phyloP scores from a whole-genome alignment of 2,797 vertebrate genomes.

The Rhinella marina region DNA sequence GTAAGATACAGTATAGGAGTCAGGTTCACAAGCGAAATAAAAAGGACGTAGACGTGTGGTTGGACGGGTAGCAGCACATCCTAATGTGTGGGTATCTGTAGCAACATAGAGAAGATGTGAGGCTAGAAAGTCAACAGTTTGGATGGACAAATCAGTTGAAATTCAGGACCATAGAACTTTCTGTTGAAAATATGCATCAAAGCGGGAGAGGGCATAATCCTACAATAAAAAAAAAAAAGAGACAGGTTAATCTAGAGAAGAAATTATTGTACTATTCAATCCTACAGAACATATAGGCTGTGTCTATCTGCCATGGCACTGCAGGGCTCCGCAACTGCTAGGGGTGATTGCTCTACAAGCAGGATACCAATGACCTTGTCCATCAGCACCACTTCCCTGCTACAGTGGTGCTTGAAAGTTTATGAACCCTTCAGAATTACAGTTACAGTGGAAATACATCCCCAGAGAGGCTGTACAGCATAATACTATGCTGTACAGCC shows the following conservation, averaged over 20 bases:
- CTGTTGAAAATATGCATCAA: conserved; percentile 91
- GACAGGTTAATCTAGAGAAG: neutral
- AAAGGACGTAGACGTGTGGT: neutral
- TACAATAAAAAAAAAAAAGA: conserved; percentile 62
- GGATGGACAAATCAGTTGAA: neutral
- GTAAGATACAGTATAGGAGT: neutral
- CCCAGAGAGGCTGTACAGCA: too few species aligned
- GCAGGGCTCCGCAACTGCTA: too few species aligned
- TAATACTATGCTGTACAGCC: too few species aligned
- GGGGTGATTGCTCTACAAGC: too few species aligned
- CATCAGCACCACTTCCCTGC: too few species aligned
- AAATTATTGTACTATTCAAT: neutral
- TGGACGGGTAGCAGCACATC: neutral
- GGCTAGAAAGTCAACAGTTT: neutral
- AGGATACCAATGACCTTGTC: too few species aligned
- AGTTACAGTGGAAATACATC: too few species aligned
- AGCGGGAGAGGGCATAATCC: conserved; percentile 90
- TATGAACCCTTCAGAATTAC: too few species aligned
- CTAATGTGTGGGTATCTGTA: neutral
- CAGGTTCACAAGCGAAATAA: neutral
- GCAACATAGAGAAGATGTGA: neutral
- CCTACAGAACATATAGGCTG: neutral
- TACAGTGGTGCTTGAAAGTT: too few species aligned
- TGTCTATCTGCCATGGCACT: neutral
- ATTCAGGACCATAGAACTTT: conserved; percentile 72